Percentiles rank a stretch among this genome's conserved stretches.
These are phyloP conservation scores for Ditylenchus weischeri DNA, from an alignment of 2,888 invertebrate genomes.

Conservation along the genomic window DNA sequence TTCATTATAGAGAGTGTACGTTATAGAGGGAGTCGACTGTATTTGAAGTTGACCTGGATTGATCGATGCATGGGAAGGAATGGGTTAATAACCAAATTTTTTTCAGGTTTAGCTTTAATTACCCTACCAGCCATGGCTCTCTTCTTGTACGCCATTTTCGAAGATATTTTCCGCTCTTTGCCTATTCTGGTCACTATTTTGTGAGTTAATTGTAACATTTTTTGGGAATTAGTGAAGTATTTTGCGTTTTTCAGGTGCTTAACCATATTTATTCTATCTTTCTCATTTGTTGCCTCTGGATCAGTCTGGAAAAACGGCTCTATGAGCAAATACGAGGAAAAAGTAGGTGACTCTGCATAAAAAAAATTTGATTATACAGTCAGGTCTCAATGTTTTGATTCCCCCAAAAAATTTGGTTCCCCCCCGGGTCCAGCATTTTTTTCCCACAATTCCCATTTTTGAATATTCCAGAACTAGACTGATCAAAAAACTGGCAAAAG, in stretches of 20 bases:
- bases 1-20: no score
- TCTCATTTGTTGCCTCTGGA: constrained; percentile 30
- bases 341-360: constrained; percentile 16
- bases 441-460: no score
- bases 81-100: background rate
- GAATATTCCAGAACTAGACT: no score
- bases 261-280: constrained; percentile 20
- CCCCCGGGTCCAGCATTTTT: no score
- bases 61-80: no score
- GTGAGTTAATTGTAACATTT: constrained; percentile 11
- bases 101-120: constrained; percentile 1
- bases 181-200: constrained; percentile 26
- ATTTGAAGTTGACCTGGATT: no score
- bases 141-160: constrained; percentile 33
- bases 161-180: constrained; percentile 35
- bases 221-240: background rate
- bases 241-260: constrained; percentile 6
- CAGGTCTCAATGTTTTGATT: no score
- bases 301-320: constrained; percentile 40
- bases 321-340: constrained; percentile 32
- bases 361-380: background rate
- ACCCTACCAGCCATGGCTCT: constrained; percentile 6
- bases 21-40: no score
- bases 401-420: no score
- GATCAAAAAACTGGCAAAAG: no score